Evolutionary conservation across 1,140 invertebrate species (phyloP).

Genomic region (Cephus cinctus): DNA sequence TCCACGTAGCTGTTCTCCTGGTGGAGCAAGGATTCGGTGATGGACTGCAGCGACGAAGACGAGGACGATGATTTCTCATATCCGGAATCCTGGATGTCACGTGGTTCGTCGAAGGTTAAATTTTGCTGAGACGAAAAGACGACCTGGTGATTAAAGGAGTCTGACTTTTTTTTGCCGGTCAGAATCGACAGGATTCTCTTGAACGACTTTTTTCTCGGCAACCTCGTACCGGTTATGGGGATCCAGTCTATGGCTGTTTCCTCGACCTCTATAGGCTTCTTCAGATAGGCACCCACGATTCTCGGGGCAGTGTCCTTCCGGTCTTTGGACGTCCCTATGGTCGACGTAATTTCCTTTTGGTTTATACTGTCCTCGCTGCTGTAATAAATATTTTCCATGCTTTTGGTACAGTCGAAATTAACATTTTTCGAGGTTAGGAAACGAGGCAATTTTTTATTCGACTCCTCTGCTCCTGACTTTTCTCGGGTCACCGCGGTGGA

Average conservation of each 20-base stretch:
- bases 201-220: conserved; percentile 32
- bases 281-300: conserved; percentile 30
- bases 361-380: not conserved
- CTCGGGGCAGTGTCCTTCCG: conserved; percentile 18
- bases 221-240: conserved; percentile 24
- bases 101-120: conserved; percentile 12
- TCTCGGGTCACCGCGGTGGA: not conserved
- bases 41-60: conserved; percentile 12
- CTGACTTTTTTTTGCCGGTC: conserved; percentile 2
- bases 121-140: conserved; percentile 20
- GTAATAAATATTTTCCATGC: not conserved
- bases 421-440: not conserved
- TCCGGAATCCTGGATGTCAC: conserved; percentile 22
- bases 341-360: not conserved
- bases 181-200: conserved; percentile 29
- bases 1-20: conserved; percentile 8
- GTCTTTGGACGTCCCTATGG: not conserved
- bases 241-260: conserved; percentile 32
- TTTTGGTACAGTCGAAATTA: not conserved
- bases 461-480: not conserved
- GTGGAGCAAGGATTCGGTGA: conserved; percentile 1
- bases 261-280: conserved; percentile 34
- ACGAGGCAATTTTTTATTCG: not conserved
- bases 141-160: not conserved
- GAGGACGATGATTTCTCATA: conserved; percentile 28